Percentiles rank a stretch among this genome's conserved stretches.
Evolutionary conservation across 2,888 invertebrate genomes (phyloP).

Genomic region (Macrophya annulata): DNA sequence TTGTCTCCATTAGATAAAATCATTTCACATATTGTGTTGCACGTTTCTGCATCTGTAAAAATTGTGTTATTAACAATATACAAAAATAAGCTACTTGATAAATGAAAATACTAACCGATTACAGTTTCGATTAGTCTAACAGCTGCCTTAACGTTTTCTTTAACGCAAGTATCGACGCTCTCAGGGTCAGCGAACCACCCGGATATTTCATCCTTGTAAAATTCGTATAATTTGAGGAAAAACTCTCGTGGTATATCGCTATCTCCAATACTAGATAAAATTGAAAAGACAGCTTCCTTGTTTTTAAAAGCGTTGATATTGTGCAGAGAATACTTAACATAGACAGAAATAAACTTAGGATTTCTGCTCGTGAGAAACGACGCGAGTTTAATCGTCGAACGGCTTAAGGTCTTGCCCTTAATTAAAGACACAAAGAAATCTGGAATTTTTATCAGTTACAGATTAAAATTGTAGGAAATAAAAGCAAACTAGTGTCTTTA

Average conservation of each 20-base stretch:
- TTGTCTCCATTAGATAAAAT: slow-evolving; percentile 74
- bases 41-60: slow-evolving; percentile 66
- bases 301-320: slow-evolving; percentile 81
- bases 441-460: slow-evolving; percentile 61
- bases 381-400: slow-evolving; percentile 82
- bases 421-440: slow-evolving; percentile 68
- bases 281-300: slow-evolving; percentile 84
- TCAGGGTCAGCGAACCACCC: slow-evolving; percentile 77
- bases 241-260: slow-evolving; percentile 79
- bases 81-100: background rate
- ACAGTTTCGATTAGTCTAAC: slow-evolving; percentile 81
- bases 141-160: slow-evolving; percentile 82
- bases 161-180: slow-evolving; percentile 68
- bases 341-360: slow-evolving; percentile 79
- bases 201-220: slow-evolving; percentile 84
- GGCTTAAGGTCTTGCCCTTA: slow-evolving; percentile 61
- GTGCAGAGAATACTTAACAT: slow-evolving; percentile 80
- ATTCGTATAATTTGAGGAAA: slow-evolving; percentile 81
- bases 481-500: slow-evolving; percentile 22
- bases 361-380: slow-evolving; percentile 83
- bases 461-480: background rate
- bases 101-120: slow-evolving; percentile 66
- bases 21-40: slow-evolving; percentile 66
- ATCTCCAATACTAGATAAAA: slow-evolving; percentile 80
- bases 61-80: background rate